These are phyloP conservation scores for Coccyzus lansbergi DNA, from an alignment of 2,797 vertebrate species.

Conservation along the genomic window DNA sequence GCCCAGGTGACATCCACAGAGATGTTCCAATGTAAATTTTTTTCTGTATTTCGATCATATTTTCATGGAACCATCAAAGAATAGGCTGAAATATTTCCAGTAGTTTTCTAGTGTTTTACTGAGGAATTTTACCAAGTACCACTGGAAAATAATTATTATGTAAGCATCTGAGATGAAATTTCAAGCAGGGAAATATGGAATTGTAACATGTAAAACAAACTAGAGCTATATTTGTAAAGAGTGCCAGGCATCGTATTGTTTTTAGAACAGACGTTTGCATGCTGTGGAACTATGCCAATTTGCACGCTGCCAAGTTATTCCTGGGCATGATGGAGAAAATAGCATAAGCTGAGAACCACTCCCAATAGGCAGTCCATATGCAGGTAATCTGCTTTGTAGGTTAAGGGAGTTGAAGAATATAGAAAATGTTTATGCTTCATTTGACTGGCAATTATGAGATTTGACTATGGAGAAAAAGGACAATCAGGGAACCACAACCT, in stretches of 20 bases:
- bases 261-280: not conserved
- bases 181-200: not conserved
- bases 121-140: not conserved
- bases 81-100: not conserved
- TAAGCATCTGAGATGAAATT: not conserved
- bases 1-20: not conserved
- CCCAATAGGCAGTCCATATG: not conserved
- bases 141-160: not conserved
- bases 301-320: not conserved
- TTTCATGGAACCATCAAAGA: not conserved
- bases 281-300: not conserved
- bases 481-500: accelerated
- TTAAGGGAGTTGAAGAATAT: not conserved
- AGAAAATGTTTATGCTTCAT: not conserved
- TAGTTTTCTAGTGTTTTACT: not conserved
- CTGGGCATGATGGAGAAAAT: not conserved
- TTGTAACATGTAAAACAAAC: not conserved
- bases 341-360: not conserved
- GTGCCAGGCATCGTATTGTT: not conserved
- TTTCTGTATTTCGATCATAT: not conserved
- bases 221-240: not conserved
- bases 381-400: not conserved
- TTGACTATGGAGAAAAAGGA: not conserved
- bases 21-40: not conserved
- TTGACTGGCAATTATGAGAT: not conserved